Evolutionary conservation across 2,888 invertebrate genomes (phyloP).

Genomic region (Cosmia pyralina): DNA sequence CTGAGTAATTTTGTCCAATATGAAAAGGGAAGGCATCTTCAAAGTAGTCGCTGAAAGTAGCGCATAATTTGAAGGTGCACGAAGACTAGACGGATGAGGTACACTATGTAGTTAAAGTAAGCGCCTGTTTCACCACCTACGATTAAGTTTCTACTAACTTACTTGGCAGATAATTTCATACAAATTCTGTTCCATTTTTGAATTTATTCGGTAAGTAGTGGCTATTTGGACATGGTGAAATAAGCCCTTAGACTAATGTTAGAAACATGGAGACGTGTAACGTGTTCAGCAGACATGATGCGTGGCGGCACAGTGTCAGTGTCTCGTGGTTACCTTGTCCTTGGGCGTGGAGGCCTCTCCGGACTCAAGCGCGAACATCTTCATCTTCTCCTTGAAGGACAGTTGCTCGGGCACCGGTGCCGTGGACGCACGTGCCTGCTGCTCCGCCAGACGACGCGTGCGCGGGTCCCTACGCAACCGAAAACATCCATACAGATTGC

Average conservation of each 20-base stretch:
- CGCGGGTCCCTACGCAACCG: conserved; percentile 94
- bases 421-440: conserved; percentile 92
- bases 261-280: conserved; percentile 34
- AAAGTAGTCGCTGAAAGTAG: conserved; percentile 40
- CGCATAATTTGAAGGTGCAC: conserved; percentile 49
- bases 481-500: neutral
- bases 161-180: too few relatives aligned
- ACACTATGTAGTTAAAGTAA: conserved; percentile 56
- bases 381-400: conserved; percentile 99
- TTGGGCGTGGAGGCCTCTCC: conserved; percentile 98
- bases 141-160: too few relatives aligned
- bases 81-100: conserved; percentile 59
- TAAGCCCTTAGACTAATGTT: conserved; percentile 33
- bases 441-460: conserved; percentile 95
- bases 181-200: too few relatives aligned
- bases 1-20: conserved; percentile 27
- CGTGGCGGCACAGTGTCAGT: conserved; percentile 31
- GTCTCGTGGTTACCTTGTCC: conserved; percentile 91
- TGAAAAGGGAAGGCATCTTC: conserved; percentile 41
- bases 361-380: conserved; percentile 99
- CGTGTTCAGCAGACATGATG: conserved; percentile 5
- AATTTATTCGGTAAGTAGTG: too few relatives aligned
- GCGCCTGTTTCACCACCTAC: too few relatives aligned
- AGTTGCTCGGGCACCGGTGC: conserved; percentile 96
- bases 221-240: too few relatives aligned